Base-by-base conservation (phyloP, 2,113 vertebrate species). In the Ramphastos sulfuratus region DNA sequence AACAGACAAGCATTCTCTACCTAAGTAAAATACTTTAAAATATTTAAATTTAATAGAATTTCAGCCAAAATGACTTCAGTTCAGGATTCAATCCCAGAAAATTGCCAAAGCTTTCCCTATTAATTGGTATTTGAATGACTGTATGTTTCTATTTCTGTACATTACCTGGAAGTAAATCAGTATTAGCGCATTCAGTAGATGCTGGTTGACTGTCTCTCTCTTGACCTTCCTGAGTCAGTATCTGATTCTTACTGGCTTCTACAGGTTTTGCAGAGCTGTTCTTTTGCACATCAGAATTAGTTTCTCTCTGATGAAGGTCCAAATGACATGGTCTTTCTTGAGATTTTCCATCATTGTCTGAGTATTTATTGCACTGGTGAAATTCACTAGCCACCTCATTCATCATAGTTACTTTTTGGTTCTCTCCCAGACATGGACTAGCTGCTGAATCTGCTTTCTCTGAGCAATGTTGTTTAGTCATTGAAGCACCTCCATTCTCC, bases 101-200 rank as follows among this genome's bases (percentile, higher is more conserved):
- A 95, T 72, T 96, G 94, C 31, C 94, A 97, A 92, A 94, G 92
- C 65, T 94, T 95, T 80, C 82, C 65, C 93, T 95, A 95, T 63
- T 96, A 94, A 94, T 71, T 96, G 94, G 91, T 79, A 96, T 96
- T 94, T 84, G 95, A 97, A 77, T 66, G 78, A 97, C 75, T 93
- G 97, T 98, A 94, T 31, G 91, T 96, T 97, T 97, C 97, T 98
- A 97, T 96, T 98, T 98, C 98, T 98, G 98, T 99, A 99, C 99
- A 96, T 99, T 99, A 99, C 99, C 99, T 99, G 98, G 97, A 97
- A 98, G 98, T 97, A 99, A 98, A 97, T 98, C 98, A 97, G 98
- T 97, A 96, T 97, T 97, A 98, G 96, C 96, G 97, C 97, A 98
- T 94, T 98, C 98, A 95, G 97, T 96, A 93, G 98, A 31, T 95